These are phyloP conservation scores for Baryphthengus martii DNA, from an alignment of 2,113 vertebrate species.

Conservation along the genomic window DNA sequence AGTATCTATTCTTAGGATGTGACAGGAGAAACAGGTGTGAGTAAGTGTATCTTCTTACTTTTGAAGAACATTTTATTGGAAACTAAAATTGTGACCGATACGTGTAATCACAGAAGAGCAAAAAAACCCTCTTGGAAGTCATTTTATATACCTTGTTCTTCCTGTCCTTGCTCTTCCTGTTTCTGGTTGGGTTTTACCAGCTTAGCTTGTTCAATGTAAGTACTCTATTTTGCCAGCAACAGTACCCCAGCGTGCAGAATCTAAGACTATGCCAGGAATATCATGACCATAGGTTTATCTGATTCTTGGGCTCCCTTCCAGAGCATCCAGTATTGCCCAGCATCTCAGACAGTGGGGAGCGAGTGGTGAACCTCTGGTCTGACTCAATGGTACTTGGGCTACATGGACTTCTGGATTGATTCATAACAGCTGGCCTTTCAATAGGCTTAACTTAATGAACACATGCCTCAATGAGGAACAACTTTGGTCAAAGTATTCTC, in stretches of 20 bases:
- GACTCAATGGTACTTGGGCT: background rate
- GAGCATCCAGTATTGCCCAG: background rate
- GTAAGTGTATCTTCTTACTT: background rate
- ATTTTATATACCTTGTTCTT: background rate
- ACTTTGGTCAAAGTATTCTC: background rate
- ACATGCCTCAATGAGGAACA: background rate
- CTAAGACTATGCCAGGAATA: background rate
- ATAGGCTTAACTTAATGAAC: background rate
- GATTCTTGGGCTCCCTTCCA: background rate
- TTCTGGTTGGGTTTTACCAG: background rate
- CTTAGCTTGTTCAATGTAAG: background rate
- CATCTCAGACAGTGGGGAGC: rapidly evolving
- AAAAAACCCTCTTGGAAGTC: rapidly evolving
- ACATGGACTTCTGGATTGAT: background rate
- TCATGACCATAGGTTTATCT: background rate
- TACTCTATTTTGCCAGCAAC: background rate
- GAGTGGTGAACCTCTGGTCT: background rate
- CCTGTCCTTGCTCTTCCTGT: background rate
- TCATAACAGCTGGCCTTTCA: background rate
- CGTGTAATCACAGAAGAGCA: background rate
- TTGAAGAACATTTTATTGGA: background rate
- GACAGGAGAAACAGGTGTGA: background rate
- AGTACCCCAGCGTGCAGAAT: background rate
- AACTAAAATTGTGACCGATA: background rate
- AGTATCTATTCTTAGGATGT: background rate